Evolutionary conservation across 2,113 vertebrate species (phyloP).

Genomic region (Perca flavescens): DNA sequence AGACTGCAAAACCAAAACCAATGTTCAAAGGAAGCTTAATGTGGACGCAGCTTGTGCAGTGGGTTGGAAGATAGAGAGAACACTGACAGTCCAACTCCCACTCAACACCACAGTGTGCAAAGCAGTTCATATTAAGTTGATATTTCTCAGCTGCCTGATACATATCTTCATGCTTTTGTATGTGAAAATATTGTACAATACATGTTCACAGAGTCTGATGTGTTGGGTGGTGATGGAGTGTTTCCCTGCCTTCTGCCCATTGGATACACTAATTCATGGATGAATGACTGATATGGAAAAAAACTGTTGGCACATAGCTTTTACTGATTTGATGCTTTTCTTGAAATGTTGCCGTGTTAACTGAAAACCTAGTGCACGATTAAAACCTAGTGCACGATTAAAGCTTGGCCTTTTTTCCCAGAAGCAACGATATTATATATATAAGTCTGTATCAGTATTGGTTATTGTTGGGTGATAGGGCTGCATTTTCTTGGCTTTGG

Average conservation of each 20-base stretch:
- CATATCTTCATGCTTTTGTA: not conserved
- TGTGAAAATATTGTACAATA: not conserved
- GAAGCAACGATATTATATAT: not conserved
- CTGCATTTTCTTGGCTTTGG: not conserved
- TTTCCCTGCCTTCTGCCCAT: not conserved
- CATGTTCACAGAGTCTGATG: not conserved
- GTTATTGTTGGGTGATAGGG: not conserved
- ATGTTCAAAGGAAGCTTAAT: too few species aligned
- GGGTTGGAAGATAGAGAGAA: not conserved
- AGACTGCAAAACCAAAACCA: too few species aligned
- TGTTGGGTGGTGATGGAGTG: not conserved
- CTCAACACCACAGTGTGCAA: not conserved
- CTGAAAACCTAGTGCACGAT: not conserved
- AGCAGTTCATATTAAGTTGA: not conserved
- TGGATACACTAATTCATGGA: constrained; percentile 19
- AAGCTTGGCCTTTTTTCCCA: not conserved
- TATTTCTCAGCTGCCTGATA: not conserved
- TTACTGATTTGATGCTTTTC: constrained; percentile 30
- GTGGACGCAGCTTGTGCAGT: not conserved
- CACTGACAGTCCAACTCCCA: not conserved
- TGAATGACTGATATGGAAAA: constrained; percentile 14
- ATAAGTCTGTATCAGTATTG: not conserved
- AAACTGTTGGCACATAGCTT: constrained; percentile 2
- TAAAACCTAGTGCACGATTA: not conserved
- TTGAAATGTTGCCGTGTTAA: not conserved